Conservation (phyloP, 2,113 vertebrate species). For the Cottus gobio region DNA sequence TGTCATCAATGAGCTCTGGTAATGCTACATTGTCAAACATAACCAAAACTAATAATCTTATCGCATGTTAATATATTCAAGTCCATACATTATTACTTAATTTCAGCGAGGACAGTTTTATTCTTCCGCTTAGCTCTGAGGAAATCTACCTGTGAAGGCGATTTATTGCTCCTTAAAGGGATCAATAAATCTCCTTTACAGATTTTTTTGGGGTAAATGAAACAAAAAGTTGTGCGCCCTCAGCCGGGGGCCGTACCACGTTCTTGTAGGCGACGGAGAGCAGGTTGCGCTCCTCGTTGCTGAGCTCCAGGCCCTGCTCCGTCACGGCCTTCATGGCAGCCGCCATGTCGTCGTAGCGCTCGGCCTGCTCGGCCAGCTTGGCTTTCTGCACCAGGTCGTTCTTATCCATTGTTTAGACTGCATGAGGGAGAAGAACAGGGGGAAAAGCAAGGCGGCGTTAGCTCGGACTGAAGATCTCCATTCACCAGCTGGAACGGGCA, state of each 20-base stretch:
- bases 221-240: not conserved
- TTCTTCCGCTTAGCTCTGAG: not conserved
- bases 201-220: not conserved
- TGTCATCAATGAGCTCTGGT: too few species aligned
- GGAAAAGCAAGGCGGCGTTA: not conserved
- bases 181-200: too few species aligned
- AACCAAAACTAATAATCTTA: not conserved
- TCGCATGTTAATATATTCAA: not conserved
- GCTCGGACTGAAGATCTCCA: not conserved
- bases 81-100: not conserved
- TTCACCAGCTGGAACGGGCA: slow-evolving; percentile 2
- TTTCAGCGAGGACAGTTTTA: not conserved
- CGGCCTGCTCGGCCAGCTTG: slow-evolving; percentile 96
- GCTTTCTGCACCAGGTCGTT: slow-evolving; percentile 98
- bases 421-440: not conserved
- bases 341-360: slow-evolving; percentile 99
- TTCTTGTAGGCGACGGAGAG: slow-evolving; percentile 99
- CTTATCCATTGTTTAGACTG: slow-evolving; percentile 93
- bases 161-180: too few species aligned
- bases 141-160: not conserved
- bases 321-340: slow-evolving; percentile 97
- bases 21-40: too few species aligned
- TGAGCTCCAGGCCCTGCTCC: slow-evolving; percentile 93
- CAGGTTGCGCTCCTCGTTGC: slow-evolving; percentile 97
- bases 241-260: slow-evolving; percentile 81